A percentile compares a stretch with the other conserved stretches of the same genome.
Evolutionary conservation across 2,113 vertebrate genomes (phyloP).

Genomic region (Apodemus sylvaticus): DNA sequence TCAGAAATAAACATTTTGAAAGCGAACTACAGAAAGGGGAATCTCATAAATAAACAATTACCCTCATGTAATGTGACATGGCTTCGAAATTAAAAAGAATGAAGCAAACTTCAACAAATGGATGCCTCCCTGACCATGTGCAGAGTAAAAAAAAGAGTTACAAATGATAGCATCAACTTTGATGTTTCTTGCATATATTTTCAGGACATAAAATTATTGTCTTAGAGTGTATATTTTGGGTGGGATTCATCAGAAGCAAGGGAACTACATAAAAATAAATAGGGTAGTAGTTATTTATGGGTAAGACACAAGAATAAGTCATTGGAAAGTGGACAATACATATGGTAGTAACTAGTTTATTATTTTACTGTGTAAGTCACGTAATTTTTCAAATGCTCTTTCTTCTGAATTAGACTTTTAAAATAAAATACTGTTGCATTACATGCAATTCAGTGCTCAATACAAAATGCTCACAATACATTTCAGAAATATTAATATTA

Average conservation of each 20-base stretch:
- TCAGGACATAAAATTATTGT: background rate
- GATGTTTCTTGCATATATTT: background rate
- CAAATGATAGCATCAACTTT: background rate
- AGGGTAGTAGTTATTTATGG: background rate
- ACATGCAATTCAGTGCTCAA: background rate
- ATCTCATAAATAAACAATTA: background rate
- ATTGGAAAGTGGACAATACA: background rate
- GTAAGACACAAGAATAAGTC: background rate
- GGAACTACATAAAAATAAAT: background rate
- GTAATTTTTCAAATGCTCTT: background rate
- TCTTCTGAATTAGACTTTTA: background rate
- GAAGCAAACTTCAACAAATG: background rate
- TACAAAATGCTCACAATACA: background rate
- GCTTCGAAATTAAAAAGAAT: slow-evolving; percentile 20
- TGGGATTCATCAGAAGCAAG: background rate
- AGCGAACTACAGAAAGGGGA: background rate
- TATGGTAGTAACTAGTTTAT: background rate
- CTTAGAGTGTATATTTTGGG: background rate
- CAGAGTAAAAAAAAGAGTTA: background rate
- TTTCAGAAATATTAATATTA: background rate
- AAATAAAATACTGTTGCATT: background rate
- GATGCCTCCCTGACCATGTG: background rate
- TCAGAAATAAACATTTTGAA: background rate
- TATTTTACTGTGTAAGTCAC: background rate
- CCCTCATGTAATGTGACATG: background rate